A percentile compares a stretch with the other conserved stretches of the same genome.
Conservation (phyloP, 2,113 vertebrate genomes). For the Corythaeola cristata region DNA sequence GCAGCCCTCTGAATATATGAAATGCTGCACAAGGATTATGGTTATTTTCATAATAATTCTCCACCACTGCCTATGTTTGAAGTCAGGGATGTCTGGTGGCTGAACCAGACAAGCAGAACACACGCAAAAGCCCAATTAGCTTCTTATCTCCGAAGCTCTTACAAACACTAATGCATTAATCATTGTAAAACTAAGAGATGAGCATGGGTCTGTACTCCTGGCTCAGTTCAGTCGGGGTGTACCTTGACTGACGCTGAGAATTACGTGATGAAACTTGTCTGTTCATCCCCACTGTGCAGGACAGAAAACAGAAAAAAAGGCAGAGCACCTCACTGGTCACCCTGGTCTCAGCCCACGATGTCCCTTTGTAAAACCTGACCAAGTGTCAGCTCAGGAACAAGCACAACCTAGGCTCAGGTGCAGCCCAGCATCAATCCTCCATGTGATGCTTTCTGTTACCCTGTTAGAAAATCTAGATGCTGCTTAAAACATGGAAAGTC, state of each 20-base stretch:
- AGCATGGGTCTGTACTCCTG: neutral
- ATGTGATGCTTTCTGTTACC: neutral
- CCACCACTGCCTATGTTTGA: neutral
- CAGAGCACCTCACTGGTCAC: neutral
- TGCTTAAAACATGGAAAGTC: neutral
- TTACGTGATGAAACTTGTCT: neutral
- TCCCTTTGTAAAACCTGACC: neutral
- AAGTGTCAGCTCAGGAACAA: neutral
- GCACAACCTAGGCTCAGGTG: neutral
- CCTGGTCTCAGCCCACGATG: neutral
- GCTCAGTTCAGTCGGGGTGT: neutral
- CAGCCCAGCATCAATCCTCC: neutral
- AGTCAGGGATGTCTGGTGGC: conserved; percentile 34
- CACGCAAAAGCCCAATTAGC: conserved; percentile 52
- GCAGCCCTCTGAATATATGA: neutral
- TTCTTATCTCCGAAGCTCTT: conserved; percentile 35
- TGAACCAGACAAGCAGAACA: conserved; percentile 51
- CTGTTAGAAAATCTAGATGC: neutral
- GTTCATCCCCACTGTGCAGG: neutral
- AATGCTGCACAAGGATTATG: neutral
- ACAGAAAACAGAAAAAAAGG: conserved; percentile 29
- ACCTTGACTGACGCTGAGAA: neutral
- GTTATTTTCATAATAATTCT: conserved; percentile 42
- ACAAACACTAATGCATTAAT: conserved; percentile 51
- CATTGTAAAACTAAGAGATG: neutral